phyloP scores from a whole-genome alignment of 1,140 invertebrate genomes.

The Brachionus paranguensis region DNA sequence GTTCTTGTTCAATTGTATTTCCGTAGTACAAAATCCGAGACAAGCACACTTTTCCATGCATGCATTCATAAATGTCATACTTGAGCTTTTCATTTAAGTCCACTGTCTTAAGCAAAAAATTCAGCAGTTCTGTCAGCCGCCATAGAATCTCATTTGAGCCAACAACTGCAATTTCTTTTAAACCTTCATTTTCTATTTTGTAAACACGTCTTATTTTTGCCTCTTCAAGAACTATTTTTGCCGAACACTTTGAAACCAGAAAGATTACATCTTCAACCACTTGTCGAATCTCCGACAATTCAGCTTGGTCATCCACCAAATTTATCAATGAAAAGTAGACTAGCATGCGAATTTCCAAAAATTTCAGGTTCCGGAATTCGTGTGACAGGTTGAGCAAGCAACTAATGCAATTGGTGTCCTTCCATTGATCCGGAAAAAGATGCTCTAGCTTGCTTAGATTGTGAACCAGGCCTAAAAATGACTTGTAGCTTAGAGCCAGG shows the following conservation, averaged over 20 bases:
- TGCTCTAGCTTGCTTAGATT: slow-evolving; percentile 14
- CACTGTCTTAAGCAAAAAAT: not conserved
- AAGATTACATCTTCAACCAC: not conserved
- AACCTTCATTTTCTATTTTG: slow-evolving; percentile 24
- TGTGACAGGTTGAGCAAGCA: not conserved
- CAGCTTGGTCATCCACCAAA: not conserved
- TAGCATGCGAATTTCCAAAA: slow-evolving; percentile 28
- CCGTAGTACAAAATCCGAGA: not conserved
- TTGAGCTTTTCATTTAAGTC: slow-evolving; percentile 17
- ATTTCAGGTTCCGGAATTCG: not conserved
- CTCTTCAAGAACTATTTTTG: not conserved
- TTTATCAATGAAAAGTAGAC: slow-evolving; percentile 28
- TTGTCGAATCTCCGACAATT: not conserved
- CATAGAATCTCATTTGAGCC: not conserved
- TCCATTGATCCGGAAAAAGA: slow-evolving; percentile 8
- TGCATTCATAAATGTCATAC: not conserved
- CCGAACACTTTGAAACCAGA: not conserved
- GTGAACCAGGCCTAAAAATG: slow-evolving; percentile 15
- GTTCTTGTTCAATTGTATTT: slow-evolving; percentile 22
- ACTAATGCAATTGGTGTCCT: not conserved
- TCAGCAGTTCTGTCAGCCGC: not conserved
- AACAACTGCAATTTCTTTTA: not conserved
- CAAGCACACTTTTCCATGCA: not conserved
- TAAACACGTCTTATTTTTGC: not conserved
- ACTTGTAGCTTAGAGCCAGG: not conserved